Evolutionary conservation across 2,113 vertebrate genomes (phyloP), one percentile per base, ranked within the genome.

Genomic region (Bombycilla garrulus): DNA sequence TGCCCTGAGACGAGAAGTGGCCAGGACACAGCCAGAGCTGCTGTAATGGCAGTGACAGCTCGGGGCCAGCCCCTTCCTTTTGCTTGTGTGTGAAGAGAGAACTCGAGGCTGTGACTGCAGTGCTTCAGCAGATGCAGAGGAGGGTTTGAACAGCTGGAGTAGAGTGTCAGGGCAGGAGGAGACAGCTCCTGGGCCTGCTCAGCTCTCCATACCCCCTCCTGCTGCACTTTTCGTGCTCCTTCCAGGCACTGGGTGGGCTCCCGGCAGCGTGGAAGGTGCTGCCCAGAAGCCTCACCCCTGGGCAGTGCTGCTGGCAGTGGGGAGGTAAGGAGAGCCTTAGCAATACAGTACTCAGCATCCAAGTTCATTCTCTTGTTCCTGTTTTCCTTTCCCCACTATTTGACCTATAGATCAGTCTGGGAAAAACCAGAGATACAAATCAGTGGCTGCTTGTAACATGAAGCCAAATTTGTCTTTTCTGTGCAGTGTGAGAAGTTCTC

Each of bases 21-120:
- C 25, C 57, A 26, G 44, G 24, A 25, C 5, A 2, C 82, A 51
- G 50, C 70, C 74, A 64, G 40, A 36, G 36, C 6, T 8, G 26
- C 73, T 40, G 44, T 5, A 14, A 0, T 17, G 45, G 45, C 36
- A 65, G n/a, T 71, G 31, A 2, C 38, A 51, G 2, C 81, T 36
- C 0, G 0, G 35, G 33, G 42, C 25, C 73, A 72, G 28, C 40
- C 57, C 29, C 38, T 36, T 23, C 7, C 58, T n/a, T 44, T 18
- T 12, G 7, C 48, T 24, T 23, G 2, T 2, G 10, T 15, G 17
- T 18, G n/a, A 79, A 48, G 36, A 19, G 20, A 9, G 1, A 64
- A 24, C 7, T 33, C 0, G 3, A 77, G 66, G 62, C 74, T 76
- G 56, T 20, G 74, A 15, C 54, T 57, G n/a, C 73, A 28, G 53